phyloP scores from a whole-genome alignment of 2,113 vertebrate genomes.

The Bombycilla garrulus region DNA sequence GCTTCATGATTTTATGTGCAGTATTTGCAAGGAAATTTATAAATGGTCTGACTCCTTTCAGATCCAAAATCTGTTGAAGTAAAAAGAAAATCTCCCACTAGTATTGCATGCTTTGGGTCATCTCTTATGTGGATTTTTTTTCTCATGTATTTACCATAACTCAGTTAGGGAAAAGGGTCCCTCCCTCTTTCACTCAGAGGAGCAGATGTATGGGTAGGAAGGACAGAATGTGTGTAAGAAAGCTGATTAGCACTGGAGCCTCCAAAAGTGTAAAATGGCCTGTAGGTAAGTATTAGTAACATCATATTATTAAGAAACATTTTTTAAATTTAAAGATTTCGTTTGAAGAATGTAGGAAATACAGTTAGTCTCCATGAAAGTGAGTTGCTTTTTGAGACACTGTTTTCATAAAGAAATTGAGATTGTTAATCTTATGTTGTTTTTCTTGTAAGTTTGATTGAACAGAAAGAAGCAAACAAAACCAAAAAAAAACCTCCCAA shows the following conservation, averaged over 20 bases:
- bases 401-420: not conserved
- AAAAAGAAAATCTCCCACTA: not conserved
- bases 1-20: constrained; percentile 39
- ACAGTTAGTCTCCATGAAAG: not conserved
- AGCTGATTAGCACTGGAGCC: not conserved
- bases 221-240: not conserved
- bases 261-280: not conserved
- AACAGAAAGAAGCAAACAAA: not conserved
- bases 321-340: not conserved
- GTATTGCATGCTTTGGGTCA: not conserved
- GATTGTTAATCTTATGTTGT: not conserved
- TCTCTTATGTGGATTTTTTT: not conserved
- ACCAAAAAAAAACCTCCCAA: not conserved
- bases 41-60: not conserved
- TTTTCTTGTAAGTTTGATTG: not conserved
- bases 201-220: not conserved
- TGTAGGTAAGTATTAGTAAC: not conserved
- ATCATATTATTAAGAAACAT: not conserved
- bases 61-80: not conserved
- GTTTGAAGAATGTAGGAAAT: not conserved
- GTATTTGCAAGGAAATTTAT: constrained; percentile 39
- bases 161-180: not conserved
- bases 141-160: not conserved
- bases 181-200: not conserved
- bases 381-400: not conserved